Base-by-base conservation (phyloP, 2,797 vertebrate genomes). In the Gambelia wislizenii region DNA sequence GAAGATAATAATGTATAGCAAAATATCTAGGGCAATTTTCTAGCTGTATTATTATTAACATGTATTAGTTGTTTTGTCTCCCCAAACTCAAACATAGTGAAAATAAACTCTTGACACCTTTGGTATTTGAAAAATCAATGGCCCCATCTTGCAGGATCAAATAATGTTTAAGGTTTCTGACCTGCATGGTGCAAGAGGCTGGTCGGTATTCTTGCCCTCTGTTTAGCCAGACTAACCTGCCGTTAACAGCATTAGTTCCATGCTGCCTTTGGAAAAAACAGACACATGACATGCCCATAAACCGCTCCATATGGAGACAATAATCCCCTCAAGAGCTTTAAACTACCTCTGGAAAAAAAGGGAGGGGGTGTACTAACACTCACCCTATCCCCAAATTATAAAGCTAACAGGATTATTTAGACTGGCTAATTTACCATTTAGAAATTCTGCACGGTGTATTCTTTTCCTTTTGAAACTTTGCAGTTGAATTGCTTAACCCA, bases 81-180 rank as follows among this genome's bases (percentile, higher is more conserved):
- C 9, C 39, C 16, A 47, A 76, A 36, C 54, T 25, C 8, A 1
- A 49, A 74, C 3, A 10, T 39, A 9, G 49, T 44, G 77, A 80
- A 85, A 33, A 80, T 25, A 64, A 36, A 64, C 49, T 39, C 27
- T n/a, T 91, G 84, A 87, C 88, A 91, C 92, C 86, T 74, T 44
- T 33, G 39, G 3, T 80, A 75, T 2, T 70, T 89, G 91, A 91
- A 90, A 92, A 95, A 91, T 95, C 94, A 94, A 89, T 93, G 94
- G 84, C 86, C 95, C 54, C 56, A 47, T 81, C 82, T 88, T 79
- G 91, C 84, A 85, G 83, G 70, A 25, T 90, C 92, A 69, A 79
- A 72, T 47, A 44, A 54, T 92, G 90, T 91, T 93, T 94, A 94
- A 94, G 91, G 92, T 93, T 91, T 91, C 90, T 86, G 92, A 88